Evolutionary conservation across 2,888 invertebrate species (phyloP).

Genomic region (Crossocerus cetratus): DNA sequence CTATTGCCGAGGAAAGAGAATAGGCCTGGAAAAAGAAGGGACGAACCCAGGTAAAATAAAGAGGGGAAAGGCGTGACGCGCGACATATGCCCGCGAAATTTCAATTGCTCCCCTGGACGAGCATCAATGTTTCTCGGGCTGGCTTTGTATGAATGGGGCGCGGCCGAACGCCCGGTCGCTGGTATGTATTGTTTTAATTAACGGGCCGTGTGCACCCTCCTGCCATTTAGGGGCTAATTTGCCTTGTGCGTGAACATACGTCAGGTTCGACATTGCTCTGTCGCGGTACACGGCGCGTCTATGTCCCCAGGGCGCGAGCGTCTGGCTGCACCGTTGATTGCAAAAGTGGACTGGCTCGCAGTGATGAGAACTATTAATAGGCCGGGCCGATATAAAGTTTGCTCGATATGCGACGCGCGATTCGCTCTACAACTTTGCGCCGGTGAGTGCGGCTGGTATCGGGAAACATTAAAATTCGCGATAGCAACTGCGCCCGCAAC

Average conservation of each 20-base stretch:
- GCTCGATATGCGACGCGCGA: neutral
- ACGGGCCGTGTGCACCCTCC: slow-evolving; percentile 52
- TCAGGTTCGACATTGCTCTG: slow-evolving; percentile 54
- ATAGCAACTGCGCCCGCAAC: neutral
- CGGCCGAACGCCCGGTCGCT: slow-evolving; percentile 2
- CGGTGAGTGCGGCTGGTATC: no score
- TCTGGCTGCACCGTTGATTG: slow-evolving; percentile 45
- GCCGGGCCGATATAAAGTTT: neutral
- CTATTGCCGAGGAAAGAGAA: no score
- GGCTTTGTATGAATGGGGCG: neutral
- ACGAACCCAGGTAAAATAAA: no score
- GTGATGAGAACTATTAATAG: neutral
- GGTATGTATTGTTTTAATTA: slow-evolving; percentile 71
- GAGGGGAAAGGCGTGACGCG: slow-evolving; percentile 22
- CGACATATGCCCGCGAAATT: slow-evolving; percentile 53
- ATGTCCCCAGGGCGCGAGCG: slow-evolving; percentile 18
- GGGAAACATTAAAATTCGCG: neutral
- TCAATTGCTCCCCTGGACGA: slow-evolving; percentile 19
- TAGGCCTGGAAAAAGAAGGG: no score
- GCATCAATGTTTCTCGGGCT: slow-evolving; percentile 30
- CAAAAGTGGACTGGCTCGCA: slow-evolving; percentile 38
- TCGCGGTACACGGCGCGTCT: slow-evolving; percentile 16
- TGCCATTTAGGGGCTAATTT: slow-evolving; percentile 1
- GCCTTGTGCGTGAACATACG: slow-evolving; percentile 23
- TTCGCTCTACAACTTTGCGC: neutral